These are phyloP conservation scores for Cosmopolites sordidus DNA, from an alignment of 2,888 invertebrate species.

Conservation along the genomic window DNA sequence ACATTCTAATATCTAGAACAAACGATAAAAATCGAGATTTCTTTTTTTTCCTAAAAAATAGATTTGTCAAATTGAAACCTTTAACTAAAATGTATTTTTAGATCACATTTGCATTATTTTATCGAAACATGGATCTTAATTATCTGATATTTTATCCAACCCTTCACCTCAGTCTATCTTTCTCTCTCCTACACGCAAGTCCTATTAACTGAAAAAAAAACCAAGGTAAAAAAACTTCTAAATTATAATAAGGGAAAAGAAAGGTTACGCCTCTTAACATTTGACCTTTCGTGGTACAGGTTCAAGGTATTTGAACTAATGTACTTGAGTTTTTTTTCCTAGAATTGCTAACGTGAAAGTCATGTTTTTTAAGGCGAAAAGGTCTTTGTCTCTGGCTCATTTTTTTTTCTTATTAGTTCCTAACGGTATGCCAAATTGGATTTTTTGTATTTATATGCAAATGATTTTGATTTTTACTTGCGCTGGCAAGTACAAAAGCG, in stretches of 20 bases:
- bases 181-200: no score
- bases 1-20: constrained; percentile 28
- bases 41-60: no score
- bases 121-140: not conserved
- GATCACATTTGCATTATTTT: no score
- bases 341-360: not conserved
- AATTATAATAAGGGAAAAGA: not conserved
- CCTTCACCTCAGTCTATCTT: no score
- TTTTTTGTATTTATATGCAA: not conserved
- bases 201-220: no score
- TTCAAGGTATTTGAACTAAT: not conserved
- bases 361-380: not conserved
- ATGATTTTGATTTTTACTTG: no score
- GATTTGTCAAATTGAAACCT: no score
- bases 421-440: not conserved
- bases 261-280: constrained; percentile 4
- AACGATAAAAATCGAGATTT: not conserved
- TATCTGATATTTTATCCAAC: not conserved
- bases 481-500: no score
- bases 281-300: constrained; percentile 17
- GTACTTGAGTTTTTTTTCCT: not conserved
- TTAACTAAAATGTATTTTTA: no score
- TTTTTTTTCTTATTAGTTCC: not conserved
- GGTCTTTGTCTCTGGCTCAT: not conserved
- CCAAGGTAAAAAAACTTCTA: no score